Evolutionary conservation across 2,797 vertebrate genomes (phyloP).

Genomic region (Danio aesculapii): DNA sequence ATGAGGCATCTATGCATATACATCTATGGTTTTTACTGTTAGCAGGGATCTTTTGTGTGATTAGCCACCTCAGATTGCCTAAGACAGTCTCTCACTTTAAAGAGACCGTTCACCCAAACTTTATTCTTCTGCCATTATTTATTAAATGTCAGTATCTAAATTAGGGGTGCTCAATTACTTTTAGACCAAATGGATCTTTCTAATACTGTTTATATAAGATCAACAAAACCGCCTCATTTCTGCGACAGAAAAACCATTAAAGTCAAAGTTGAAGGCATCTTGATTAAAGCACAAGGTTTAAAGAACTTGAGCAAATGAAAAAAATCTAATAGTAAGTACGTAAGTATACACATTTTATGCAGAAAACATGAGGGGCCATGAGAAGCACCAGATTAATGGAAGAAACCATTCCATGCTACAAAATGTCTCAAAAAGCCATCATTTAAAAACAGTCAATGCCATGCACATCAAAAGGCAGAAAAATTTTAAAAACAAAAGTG

Average conservation of each 20-base stretch:
- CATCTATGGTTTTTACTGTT: slow-evolving; percentile 32
- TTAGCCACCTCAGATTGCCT: background rate
- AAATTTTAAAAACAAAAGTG: slow-evolving; percentile 66
- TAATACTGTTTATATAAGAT: slow-evolving; percentile 29
- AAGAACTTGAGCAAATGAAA: slow-evolving; percentile 44
- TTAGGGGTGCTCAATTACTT: background rate
- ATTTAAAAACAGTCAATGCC: slow-evolving; percentile 66
- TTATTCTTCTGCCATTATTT: slow-evolving; percentile 2
- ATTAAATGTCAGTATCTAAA: background rate
- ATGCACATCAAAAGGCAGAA: slow-evolving; percentile 65
- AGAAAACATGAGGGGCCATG: slow-evolving; percentile 13
- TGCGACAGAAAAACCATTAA: slow-evolving; percentile 17
- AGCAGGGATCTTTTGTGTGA: slow-evolving; percentile 32
- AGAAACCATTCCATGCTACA: slow-evolving; percentile 62
- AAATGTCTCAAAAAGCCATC: slow-evolving; percentile 44
- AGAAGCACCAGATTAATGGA: slow-evolving; percentile 61
- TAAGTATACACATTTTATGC: too few relatives aligned
- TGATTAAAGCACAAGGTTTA: slow-evolving; percentile 49
- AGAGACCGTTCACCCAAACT: background rate
- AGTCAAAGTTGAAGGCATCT: slow-evolving; percentile 40
- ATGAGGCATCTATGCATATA: too few relatives aligned
- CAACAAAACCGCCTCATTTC: slow-evolving; percentile 6
- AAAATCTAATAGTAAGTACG: slow-evolving; percentile 17
- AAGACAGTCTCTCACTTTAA: background rate
- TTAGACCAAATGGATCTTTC: slow-evolving; percentile 3